A percentile compares a stretch with the other conserved stretches of the same genome.
phyloP scores from a whole-genome alignment of 2,888 invertebrate genomes.

The Oxyscelio sp. region DNA sequence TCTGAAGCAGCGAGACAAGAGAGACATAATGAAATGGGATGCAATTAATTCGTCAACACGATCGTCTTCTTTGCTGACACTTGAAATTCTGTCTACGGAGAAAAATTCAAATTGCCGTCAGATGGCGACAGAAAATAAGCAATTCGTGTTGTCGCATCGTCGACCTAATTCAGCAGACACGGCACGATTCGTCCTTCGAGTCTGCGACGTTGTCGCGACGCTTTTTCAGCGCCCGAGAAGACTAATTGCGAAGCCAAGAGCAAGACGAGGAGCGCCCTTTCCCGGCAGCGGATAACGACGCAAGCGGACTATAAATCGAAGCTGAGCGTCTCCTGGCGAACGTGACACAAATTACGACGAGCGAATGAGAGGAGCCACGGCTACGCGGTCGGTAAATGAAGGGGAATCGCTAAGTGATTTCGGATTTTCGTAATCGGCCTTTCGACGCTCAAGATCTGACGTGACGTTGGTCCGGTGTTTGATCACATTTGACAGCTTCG shows the following conservation, averaged over 20 bases:
- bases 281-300: slow-evolving; percentile 77
- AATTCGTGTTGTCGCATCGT: slow-evolving; percentile 28
- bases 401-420: slow-evolving; percentile 33
- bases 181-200: slow-evolving; percentile 48
- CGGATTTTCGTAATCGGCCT: slow-evolving; percentile 74
- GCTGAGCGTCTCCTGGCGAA: slow-evolving; percentile 55
- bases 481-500: background rate
- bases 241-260: slow-evolving; percentile 33
- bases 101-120: no score
- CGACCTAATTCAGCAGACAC: slow-evolving; percentile 54
- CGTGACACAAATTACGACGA: slow-evolving; percentile 68
- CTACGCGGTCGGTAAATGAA: slow-evolving; percentile 50
- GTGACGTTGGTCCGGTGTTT: background rate
- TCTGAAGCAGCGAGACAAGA: no score
- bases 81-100: no score
- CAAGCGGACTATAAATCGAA: slow-evolving; percentile 53
- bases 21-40: no score
- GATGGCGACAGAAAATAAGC: no score
- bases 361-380: slow-evolving; percentile 35
- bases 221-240: slow-evolving; percentile 55
- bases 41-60: no score
- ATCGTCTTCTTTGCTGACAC: no score
- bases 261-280: slow-evolving; percentile 30
- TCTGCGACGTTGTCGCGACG: slow-evolving; percentile 44
- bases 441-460: slow-evolving; percentile 31